Base-by-base conservation (phyloP, 1,140 invertebrate species). In the Drosophila saltans region DNA sequence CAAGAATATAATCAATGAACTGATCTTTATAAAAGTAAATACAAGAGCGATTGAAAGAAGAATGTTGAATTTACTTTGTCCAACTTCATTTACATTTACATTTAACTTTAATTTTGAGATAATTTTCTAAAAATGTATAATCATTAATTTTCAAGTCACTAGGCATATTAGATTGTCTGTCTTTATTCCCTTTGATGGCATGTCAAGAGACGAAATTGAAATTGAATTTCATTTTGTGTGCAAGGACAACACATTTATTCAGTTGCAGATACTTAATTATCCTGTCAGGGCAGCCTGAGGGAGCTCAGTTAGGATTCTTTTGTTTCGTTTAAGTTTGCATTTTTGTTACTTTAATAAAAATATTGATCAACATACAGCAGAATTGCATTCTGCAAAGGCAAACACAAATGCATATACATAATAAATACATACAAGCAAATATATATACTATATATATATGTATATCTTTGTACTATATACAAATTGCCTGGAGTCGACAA, bases 181-280 rank as follows among this genome's bases (percentile, higher is more conserved):
- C 58, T 63, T 63, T 48, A 52, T 75, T 52, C 21, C 10, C 16
- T 68, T 52, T 24, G 16, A n/a, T 52, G 45, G 7, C 21, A 21
- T 52, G 45, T 52, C 45, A 45, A 45, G 8, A 67, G 80, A 68
- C 68, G 68, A 69, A 69, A 67, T 63, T 66, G 74, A 62, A 64
- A 62, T 43, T 66, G 43, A 63, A 69, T 63, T 78, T 67, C 48
- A 48, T 64, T 66, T 70, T 36, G 28, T 16, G 16, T 30, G 8
- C 16, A 24, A 48, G 45, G 39, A 16, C 36, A 58, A 64, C 11
- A 74, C 45, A 57, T 62, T 70, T 43, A 45, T 71, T 45, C 33
- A 9, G 30, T 69, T 48, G 45, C 58, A 43, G 39, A 65, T 61
- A 62, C 72, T 82, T 72, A 72, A 83, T 80, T 83, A 83, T 83